Evolutionary conservation across 2,113 vertebrate species (phyloP).

Genomic region (Terrapene triunguis): DNA sequence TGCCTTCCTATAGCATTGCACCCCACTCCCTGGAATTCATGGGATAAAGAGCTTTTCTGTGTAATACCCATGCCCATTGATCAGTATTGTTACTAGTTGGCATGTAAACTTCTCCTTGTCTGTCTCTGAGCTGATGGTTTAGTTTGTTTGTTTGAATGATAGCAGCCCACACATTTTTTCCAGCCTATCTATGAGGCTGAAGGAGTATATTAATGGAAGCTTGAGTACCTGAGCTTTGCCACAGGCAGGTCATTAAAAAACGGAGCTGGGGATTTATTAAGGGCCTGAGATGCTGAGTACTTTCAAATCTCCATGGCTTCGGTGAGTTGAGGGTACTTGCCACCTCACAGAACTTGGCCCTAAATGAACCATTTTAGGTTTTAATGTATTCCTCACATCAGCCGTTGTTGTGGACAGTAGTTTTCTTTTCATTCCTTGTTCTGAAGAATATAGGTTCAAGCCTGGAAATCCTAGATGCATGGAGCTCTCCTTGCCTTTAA

Average conservation of each 20-base stretch:
- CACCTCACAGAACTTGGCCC: not conserved
- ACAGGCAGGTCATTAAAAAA: accelerated
- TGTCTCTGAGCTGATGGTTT: accelerated
- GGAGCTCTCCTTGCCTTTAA: not conserved
- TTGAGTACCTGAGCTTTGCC: not conserved
- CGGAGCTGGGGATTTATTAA: not conserved
- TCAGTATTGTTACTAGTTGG: not conserved
- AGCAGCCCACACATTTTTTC: not conserved
- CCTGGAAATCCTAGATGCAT: not conserved
- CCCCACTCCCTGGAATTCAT: not conserved
- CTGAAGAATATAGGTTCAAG: not conserved
- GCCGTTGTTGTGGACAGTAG: not conserved
- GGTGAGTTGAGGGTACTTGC: not conserved
- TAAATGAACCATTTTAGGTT: not conserved
- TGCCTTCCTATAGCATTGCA: accelerated
- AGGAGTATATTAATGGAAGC: not conserved
- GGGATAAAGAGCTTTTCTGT: not conserved
- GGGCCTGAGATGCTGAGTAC: not conserved
- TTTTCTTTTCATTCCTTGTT: not conserved
- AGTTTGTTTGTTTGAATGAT: not conserved
- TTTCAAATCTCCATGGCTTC: not conserved
- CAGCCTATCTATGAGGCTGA: not conserved
- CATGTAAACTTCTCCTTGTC: not conserved
- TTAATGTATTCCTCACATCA: not conserved
- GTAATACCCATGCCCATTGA: not conserved